Evolutionary conservation across 2,888 invertebrate genomes (phyloP).

Genomic region (Embidobia sp.): DNA sequence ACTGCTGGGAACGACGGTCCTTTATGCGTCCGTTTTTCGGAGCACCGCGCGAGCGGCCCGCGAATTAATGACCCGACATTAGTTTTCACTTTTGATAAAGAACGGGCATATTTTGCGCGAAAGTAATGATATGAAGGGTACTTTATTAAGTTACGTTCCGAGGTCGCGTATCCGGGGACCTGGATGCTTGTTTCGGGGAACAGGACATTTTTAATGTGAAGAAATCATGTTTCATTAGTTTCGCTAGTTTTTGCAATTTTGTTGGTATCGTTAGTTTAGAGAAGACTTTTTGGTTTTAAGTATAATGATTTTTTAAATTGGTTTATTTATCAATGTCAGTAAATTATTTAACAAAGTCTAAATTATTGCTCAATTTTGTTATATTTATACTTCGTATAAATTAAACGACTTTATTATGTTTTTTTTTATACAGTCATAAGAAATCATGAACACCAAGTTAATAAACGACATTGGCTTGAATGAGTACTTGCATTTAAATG

Average conservation of each 20-base stretch:
- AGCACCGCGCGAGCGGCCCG: conserved; percentile 7
- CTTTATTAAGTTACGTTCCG: conserved; percentile 56
- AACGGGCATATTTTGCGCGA: conserved; percentile 52
- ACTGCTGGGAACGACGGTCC: conserved; percentile 37
- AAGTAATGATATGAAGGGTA: conserved; percentile 55
- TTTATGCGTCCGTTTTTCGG: conserved; percentile 46
- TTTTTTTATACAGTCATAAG: not conserved
- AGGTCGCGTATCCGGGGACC: too few relatives aligned
- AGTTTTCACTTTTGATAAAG: conserved; percentile 60
- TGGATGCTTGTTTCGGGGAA: conserved; percentile 19
- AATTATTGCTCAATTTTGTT: too few relatives aligned
- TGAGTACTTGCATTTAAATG: not conserved
- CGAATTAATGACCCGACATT: conserved; percentile 57
- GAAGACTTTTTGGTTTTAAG: too few relatives aligned
- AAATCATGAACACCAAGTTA: conserved; percentile 28
- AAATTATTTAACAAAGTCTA: too few relatives aligned
- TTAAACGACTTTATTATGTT: too few relatives aligned
- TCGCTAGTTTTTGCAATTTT: too few relatives aligned
- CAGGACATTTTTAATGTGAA: conserved; percentile 16
- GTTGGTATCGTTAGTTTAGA: too few relatives aligned
- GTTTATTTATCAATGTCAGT: too few relatives aligned
- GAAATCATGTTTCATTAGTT: not conserved
- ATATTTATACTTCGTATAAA: too few relatives aligned
- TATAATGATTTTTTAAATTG: too few relatives aligned
- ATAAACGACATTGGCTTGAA: conserved; percentile 4